Conservation (phyloP, 2,797 vertebrate species). For the Lates japonicus region DNA sequence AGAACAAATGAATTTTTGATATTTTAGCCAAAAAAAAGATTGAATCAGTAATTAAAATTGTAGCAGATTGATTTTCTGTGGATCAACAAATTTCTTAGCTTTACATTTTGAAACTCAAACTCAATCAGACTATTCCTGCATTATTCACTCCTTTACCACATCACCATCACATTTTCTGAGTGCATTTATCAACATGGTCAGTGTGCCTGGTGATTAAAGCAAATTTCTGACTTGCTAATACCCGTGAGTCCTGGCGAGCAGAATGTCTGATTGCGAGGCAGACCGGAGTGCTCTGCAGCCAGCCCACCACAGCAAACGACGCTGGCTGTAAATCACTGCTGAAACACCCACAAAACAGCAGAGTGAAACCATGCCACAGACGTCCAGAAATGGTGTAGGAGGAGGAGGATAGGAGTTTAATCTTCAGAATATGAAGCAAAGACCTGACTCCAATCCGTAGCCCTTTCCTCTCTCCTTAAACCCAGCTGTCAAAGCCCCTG, state of each 20-base stretch:
- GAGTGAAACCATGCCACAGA: slow-evolving; percentile 61
- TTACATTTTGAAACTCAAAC: slow-evolving; percentile 10
- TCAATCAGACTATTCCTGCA: slow-evolving; percentile 20
- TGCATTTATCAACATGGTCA: slow-evolving; percentile 20
- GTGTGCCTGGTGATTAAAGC: slow-evolving; percentile 32
- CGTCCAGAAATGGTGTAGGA: slow-evolving; percentile 65
- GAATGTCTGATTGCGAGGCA: slow-evolving; percentile 51
- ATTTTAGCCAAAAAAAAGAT: not conserved
- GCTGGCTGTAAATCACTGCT: slow-evolving; percentile 52
- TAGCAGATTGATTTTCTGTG: not conserved
- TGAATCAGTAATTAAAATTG: slow-evolving; percentile 4
- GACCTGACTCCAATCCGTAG: slow-evolving; percentile 76
- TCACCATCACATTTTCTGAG: slow-evolving; percentile 8
- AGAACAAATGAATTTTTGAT: not conserved
- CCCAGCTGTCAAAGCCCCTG: slow-evolving; percentile 72
- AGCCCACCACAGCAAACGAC: not conserved
- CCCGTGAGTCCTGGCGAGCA: slow-evolving; percentile 28
- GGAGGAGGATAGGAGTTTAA: slow-evolving; percentile 73
- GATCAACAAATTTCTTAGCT: slow-evolving; percentile 1
- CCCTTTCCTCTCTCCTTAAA: slow-evolving; percentile 74
- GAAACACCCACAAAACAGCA: slow-evolving; percentile 65
- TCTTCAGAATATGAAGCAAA: slow-evolving; percentile 75
- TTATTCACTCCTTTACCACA: slow-evolving; percentile 45
- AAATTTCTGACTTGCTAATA: slow-evolving; percentile 31
- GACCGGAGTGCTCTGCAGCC: slow-evolving; percentile 22